Percentiles rank a stretch among this genome's conserved stretches.
Evolutionary conservation across 2,113 vertebrate genomes (phyloP).

Genomic region (Phaethornis superciliosus): DNA sequence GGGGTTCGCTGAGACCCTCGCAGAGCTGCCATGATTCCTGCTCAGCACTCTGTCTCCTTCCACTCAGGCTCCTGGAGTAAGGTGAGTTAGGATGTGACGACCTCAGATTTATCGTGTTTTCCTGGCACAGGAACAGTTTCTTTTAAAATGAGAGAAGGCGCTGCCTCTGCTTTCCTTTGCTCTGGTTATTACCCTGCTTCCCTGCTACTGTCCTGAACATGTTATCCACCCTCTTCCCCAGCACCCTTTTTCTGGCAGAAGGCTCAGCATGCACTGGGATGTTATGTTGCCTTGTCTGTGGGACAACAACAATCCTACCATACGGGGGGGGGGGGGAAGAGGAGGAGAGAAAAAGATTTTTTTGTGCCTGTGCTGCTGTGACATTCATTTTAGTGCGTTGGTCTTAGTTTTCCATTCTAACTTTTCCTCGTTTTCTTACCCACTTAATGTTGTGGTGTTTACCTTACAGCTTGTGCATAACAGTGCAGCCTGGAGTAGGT

Average conservation of each 20-base stretch:
- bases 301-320: fast-evolving
- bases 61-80: background rate
- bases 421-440: background rate
- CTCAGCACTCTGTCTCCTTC: background rate
- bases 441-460: background rate
- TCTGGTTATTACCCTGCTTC: background rate
- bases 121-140: fast-evolving
- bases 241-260: background rate
- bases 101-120: background rate
- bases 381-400: background rate
- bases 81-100: background rate
- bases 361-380: background rate
- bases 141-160: fast-evolving
- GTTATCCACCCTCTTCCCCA: background rate
- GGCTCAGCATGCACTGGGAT: background rate
- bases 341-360: background rate
- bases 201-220: background rate
- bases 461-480: background rate
- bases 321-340: background rate
- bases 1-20: fast-evolving
- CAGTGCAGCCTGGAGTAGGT: background rate
- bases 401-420: background rate
- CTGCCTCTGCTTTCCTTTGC: background rate
- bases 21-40: background rate
- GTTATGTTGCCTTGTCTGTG: background rate